phyloP scores from a whole-genome alignment of 1,140 invertebrate species.

The Penaeus japonicus region DNA sequence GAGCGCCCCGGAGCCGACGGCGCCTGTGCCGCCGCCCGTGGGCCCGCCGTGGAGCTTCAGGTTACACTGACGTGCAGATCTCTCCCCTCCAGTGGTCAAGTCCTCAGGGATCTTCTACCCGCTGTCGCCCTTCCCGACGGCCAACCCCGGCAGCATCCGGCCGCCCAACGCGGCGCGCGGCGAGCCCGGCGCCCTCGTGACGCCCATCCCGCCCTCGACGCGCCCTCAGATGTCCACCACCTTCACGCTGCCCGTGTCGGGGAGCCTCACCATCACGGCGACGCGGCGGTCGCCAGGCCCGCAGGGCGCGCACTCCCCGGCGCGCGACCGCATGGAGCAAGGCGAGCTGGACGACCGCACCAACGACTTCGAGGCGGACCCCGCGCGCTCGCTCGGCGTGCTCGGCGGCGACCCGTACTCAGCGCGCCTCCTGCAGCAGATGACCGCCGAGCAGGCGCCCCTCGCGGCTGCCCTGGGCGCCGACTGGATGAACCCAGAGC shows the following conservation, averaged over 20 bases:
- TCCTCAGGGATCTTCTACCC: conserved; percentile 93
- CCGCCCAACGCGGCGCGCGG: conserved; percentile 33
- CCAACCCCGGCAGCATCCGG: conserved; percentile 39
- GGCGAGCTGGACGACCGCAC: conserved; percentile 20
- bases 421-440: conserved; percentile 61
- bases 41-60: conserved; percentile 29
- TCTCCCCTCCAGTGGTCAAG: conserved; percentile 77
- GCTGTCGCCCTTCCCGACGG: conserved; percentile 74
- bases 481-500: conserved; percentile 62
- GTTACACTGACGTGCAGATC: conserved; percentile 57
- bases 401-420: conserved; percentile 55
- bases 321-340: conserved; percentile 52
- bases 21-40: background rate
- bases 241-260: conserved; percentile 55
- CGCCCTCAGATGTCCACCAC: conserved; percentile 50
- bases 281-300: conserved; percentile 49
- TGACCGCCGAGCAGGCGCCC: background rate
- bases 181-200: conserved; percentile 57
- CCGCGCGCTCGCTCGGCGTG: conserved; percentile 51
- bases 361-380: conserved; percentile 44
- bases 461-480: conserved; percentile 57
- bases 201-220: conserved; percentile 56
- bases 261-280: conserved; percentile 57
- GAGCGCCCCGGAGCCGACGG: no score
- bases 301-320: conserved; percentile 35